phyloP scores from a whole-genome alignment of 2,797 vertebrate species.

The Alosa sapidissima region DNA sequence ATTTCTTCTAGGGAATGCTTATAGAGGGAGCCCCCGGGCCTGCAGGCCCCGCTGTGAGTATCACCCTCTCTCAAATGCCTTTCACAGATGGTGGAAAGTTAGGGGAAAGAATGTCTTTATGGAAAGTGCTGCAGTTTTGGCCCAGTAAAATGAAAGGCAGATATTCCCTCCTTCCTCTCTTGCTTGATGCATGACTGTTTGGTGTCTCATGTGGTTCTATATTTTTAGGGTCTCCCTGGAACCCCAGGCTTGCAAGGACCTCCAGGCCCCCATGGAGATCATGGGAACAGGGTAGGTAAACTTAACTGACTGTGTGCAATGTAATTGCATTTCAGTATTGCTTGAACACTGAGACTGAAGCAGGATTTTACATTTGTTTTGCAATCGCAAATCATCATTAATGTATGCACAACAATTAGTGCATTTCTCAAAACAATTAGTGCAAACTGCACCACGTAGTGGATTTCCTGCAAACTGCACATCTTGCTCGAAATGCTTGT shows the following conservation, averaged over 20 bases:
- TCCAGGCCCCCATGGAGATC: constrained; percentile 86
- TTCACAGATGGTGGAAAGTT: constrained; percentile 72
- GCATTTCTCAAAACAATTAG: no score
- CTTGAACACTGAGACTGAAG: neutral
- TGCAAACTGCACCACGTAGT: no score
- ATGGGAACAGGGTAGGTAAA: constrained; percentile 89
- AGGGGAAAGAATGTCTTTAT: constrained; percentile 67
- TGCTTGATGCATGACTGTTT: constrained; percentile 25
- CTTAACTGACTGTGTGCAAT: neutral
- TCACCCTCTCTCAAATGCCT: constrained; percentile 66
- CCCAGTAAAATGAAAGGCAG: constrained; percentile 54
- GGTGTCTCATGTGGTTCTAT: constrained; percentile 46
- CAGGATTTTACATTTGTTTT: neutral
- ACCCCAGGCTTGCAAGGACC: constrained; percentile 88
- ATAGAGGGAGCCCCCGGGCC: constrained; percentile 92
- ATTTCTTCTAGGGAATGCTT: constrained; percentile 89
- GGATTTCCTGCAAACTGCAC: no score
- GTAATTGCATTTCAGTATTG: neutral
- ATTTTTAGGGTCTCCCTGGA: constrained; percentile 87
- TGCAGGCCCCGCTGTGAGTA: constrained; percentile 89
- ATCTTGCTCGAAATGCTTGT: no score
- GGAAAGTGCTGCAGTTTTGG: constrained; percentile 66
- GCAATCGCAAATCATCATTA: no score
- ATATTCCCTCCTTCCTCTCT: constrained; percentile 16
- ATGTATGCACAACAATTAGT: no score